Percentiles rank a stretch among this genome's conserved stretches.
Evolutionary conservation across 2,113 vertebrate species (phyloP).

Genomic region (Ahaetulla prasina): DNA sequence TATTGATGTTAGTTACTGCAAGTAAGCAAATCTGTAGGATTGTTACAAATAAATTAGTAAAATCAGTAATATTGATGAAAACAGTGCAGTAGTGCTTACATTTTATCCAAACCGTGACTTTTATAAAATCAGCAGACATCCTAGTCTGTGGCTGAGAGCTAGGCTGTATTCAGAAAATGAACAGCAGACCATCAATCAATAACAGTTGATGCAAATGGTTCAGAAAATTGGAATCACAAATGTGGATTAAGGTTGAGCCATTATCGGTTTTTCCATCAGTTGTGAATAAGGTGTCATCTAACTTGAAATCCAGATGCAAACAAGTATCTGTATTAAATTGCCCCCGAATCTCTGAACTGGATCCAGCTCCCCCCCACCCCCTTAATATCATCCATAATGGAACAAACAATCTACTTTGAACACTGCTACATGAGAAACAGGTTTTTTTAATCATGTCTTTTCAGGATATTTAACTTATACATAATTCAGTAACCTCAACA

Average conservation of each 20-base stretch:
- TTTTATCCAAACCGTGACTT: neutral
- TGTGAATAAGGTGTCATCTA: neutral
- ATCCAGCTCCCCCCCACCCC: neutral
- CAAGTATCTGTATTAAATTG: neutral
- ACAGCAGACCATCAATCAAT: neutral
- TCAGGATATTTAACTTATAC: neutral
- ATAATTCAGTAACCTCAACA: conserved; percentile 15
- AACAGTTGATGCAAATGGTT: neutral
- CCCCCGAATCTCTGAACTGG: neutral
- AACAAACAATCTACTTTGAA: neutral
- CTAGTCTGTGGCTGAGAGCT: neutral
- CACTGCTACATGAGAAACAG: neutral
- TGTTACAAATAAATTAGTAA: neutral
- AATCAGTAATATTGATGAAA: neutral
- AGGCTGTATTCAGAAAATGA: neutral
- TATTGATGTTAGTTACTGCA: neutral
- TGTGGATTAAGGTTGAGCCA: neutral
- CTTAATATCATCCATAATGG: neutral
- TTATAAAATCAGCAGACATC: neutral
- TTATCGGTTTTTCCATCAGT: neutral
- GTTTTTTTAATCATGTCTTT: conserved; percentile 3
- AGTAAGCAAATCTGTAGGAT: neutral
- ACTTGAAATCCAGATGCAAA: neutral
- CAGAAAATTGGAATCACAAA: neutral
- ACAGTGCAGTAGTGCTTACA: neutral